Evolutionary conservation across 1,140 invertebrate species (phyloP).

Genomic region (Hylyphantes graminicola): DNA sequence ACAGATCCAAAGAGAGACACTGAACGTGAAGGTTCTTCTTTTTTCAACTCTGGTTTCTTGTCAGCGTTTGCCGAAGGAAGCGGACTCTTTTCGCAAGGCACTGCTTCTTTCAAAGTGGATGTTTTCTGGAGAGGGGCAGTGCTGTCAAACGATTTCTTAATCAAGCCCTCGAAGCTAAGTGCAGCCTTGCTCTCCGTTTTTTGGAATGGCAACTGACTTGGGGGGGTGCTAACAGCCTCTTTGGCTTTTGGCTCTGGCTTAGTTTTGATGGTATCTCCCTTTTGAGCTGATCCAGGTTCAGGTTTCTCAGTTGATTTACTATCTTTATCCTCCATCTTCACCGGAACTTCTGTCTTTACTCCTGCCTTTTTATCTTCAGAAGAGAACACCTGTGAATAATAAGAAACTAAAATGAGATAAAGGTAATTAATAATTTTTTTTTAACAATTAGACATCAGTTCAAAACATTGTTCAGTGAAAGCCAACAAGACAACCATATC

Average conservation of each 20-base stretch:
- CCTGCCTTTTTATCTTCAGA: neutral
- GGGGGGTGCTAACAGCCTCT: neutral
- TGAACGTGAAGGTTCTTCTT: neutral
- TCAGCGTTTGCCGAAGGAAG: neutral
- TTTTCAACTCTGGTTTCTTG: neutral
- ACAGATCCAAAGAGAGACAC: constrained; percentile 16
- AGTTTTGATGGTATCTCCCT: neutral
- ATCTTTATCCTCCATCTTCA: neutral
- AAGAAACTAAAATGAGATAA: no score
- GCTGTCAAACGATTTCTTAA: constrained; percentile 7
- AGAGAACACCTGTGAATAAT: no score
- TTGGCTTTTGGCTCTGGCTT: neutral
- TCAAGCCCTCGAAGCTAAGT: constrained; percentile 40
- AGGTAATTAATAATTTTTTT: no score
- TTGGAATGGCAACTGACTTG: neutral
- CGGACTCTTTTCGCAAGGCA: neutral
- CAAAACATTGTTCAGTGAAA: no score
- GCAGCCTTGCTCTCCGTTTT: constrained; percentile 2
- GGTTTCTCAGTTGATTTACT: neutral
- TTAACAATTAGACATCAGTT: no score
- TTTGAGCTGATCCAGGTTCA: neutral
- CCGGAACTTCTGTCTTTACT: neutral
- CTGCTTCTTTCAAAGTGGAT: neutral
- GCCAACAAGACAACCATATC: no score
- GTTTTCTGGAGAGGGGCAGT: neutral